A percentile compares a stretch with the other conserved stretches of the same genome.
Conservation (phyloP, 30 jellyfish, hydroid and myxozoan species). For the Hydractinia symbiolongicarpus region DNA sequence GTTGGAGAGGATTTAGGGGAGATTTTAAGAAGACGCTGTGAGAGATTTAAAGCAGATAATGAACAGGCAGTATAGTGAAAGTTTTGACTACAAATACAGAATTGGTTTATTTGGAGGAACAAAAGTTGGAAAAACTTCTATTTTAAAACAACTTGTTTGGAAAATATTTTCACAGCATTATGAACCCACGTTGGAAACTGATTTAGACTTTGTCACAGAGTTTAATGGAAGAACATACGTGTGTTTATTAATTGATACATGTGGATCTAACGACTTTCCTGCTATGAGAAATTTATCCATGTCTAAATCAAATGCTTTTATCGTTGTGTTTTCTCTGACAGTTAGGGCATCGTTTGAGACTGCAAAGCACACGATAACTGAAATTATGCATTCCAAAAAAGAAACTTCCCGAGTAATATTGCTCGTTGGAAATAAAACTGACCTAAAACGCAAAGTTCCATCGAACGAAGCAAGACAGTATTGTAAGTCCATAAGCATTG, state of each 20-base stretch:
- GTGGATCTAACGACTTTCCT: conserved; percentile 78
- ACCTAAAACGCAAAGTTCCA: background rate
- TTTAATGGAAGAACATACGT: conserved; percentile 59
- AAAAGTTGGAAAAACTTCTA: conserved; percentile 63
- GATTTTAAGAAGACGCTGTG: too few relatives aligned
- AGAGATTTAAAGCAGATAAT: too few relatives aligned
- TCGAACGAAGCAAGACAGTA: background rate
- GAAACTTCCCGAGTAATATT: conserved; percentile 35
- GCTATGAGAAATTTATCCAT: conserved; percentile 85
- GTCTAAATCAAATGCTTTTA: conserved; percentile 63
- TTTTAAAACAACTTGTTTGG: conserved; percentile 32
- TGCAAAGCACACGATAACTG: conserved; percentile 54
- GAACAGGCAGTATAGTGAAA: too few relatives aligned
- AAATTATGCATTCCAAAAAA: conserved; percentile 49
- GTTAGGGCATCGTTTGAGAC: conserved; percentile 53
- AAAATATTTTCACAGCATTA: conserved; percentile 48
- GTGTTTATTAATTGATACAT: conserved; percentile 67
- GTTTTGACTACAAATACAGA: background rate
- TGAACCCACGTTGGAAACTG: conserved; percentile 67
- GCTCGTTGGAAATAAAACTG: conserved; percentile 74
- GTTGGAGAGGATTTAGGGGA: too few relatives aligned
- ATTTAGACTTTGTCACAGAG: conserved; percentile 61
- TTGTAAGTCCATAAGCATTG: background rate
- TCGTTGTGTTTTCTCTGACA: conserved; percentile 64
- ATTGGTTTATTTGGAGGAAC: conserved; percentile 64